Percentiles rank a stretch among this genome's conserved stretches.
Conservation (phyloP, 64 coral and sea anemone genomes). For the Cladopsammia gracilis region DNA sequence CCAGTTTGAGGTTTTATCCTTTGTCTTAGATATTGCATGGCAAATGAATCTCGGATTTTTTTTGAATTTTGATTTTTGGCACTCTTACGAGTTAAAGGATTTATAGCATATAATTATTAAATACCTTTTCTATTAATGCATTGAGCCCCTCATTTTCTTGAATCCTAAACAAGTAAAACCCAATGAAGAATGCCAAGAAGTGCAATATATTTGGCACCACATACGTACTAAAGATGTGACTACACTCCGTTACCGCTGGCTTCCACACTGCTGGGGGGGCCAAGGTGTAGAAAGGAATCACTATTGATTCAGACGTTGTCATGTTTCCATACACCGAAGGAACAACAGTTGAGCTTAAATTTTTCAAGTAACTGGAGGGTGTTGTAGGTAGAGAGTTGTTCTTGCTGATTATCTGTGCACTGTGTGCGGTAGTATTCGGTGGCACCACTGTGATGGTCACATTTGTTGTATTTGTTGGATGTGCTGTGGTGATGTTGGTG, state of each 20-base stretch:
- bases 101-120: neutral
- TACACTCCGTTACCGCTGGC: slow-evolving; percentile 83
- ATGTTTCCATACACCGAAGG: neutral
- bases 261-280: slow-evolving; percentile 41
- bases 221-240: slow-evolving; percentile 87
- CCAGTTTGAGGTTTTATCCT: too few relatives aligned
- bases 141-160: slow-evolving; percentile 88
- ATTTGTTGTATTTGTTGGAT: slow-evolving; percentile 23
- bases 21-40: too few relatives aligned
- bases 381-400: neutral
- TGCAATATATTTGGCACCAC: slow-evolving; percentile 82
- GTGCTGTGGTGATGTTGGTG: neutral
- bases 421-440: neutral
- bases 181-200: slow-evolving; percentile 79
- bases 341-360: neutral
- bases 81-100: too few relatives aligned
- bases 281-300: slow-evolving; percentile 22
- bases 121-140: slow-evolving; percentile 88
- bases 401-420: neutral
- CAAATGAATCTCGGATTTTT: too few relatives aligned
- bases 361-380: neutral
- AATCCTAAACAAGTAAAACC: slow-evolving; percentile 86
- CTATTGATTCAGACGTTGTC: neutral
- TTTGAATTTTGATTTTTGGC: too few relatives aligned
- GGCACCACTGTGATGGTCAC: neutral